phyloP scores from a whole-genome alignment of 2,113 vertebrate species.

The Polypterus bichir region DNA sequence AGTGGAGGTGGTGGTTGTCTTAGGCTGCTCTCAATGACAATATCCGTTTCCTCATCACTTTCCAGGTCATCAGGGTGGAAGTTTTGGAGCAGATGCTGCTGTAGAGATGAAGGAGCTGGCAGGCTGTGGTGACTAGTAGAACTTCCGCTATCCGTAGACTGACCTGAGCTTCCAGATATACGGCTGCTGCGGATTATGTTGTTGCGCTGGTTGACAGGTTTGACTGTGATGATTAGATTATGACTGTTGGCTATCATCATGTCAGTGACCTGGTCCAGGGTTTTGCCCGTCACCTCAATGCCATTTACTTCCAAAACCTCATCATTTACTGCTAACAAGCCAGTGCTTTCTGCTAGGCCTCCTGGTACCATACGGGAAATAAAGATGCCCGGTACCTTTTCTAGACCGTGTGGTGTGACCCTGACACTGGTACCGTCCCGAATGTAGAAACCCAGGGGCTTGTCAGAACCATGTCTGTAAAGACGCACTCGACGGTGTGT shows the following conservation, averaged over 20 bases:
- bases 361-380: constrained; percentile 94
- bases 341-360: constrained; percentile 87
- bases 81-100: constrained; percentile 43
- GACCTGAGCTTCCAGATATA: constrained; percentile 76
- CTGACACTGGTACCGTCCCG: constrained; percentile 86
- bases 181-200: constrained; percentile 81
- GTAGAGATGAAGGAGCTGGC: constrained; percentile 46
- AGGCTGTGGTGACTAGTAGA: constrained; percentile 64
- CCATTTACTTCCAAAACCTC: constrained; percentile 98
- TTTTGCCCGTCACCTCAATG: constrained; percentile 92
- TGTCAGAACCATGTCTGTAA: constrained; percentile 86
- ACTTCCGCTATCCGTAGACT: constrained; percentile 74
- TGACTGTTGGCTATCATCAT: constrained; percentile 99
- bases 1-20: constrained; percentile 48
- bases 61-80: constrained; percentile 81
- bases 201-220: constrained; percentile 94
- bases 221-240: constrained; percentile 92
- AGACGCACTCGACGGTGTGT: constrained; percentile 85
- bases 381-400: constrained; percentile 93
- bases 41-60: constrained; percentile 84
- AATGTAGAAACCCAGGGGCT: constrained; percentile 92
- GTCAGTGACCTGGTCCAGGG: constrained; percentile 92
- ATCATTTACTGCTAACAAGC: constrained; percentile 91
- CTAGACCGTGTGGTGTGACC: constrained; percentile 83
- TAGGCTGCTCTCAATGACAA: constrained; percentile 79